Evolutionary conservation across 1,140 invertebrate genomes (phyloP).

Genomic region (Drosophila nigromelanica): DNA sequence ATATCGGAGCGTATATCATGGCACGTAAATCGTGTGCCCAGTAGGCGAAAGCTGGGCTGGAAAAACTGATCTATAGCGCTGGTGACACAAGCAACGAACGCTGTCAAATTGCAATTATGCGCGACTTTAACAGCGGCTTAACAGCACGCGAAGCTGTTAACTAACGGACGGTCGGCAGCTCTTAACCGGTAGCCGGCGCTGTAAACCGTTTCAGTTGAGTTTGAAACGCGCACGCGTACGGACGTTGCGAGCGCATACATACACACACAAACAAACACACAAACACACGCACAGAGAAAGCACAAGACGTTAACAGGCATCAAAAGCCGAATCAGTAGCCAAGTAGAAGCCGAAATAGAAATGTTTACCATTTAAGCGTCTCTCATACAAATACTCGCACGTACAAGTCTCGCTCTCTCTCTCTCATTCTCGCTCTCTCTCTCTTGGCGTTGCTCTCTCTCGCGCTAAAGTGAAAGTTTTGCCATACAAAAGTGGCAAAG

Average conservation of each 20-base stretch:
- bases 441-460: conserved; percentile 29
- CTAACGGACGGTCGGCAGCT: conserved; percentile 21
- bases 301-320: conserved; percentile 59
- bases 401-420: conserved; percentile 40
- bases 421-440: conserved; percentile 17
- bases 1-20: conserved; percentile 26
- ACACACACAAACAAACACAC: too few relatives aligned
- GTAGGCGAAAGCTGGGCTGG: conserved; percentile 34
- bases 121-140: conserved; percentile 27
- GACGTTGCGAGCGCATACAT: conserved; percentile 40
- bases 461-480: conserved; percentile 82
- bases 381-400: conserved; percentile 69
- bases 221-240: conserved; percentile 74
- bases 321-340: conserved; percentile 43
- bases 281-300: conserved; percentile 49
- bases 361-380: conserved; percentile 78
- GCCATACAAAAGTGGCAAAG: conserved; percentile 78
- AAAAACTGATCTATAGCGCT: conserved; percentile 17
- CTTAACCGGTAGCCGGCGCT: conserved; percentile 60
- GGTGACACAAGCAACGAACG: conserved; percentile 19
- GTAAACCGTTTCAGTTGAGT: conserved; percentile 77
- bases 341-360: conserved; percentile 69
- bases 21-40: conserved; percentile 46
- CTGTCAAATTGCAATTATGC: conserved; percentile 40
- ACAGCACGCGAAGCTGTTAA: conserved; percentile 45